Percentiles rank a stretch among this genome's conserved stretches.
These are phyloP conservation scores for Spialia ferax DNA, from an alignment of 2,888 invertebrate species.

Conservation along the genomic window DNA sequence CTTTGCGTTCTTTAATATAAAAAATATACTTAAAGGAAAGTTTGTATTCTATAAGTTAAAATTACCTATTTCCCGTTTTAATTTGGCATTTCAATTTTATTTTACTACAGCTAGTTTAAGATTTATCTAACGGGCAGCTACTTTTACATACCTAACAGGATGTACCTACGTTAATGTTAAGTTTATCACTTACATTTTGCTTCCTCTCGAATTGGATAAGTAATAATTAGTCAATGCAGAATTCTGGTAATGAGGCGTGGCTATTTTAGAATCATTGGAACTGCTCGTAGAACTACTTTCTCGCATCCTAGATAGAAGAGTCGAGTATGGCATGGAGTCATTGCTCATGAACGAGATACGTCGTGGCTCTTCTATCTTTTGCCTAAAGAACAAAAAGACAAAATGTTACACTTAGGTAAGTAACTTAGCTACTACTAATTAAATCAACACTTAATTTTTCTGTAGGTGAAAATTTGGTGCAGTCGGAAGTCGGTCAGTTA, in stretches of 20 bases:
- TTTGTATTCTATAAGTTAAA: too few relatives aligned
- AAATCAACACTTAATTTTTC: too few relatives aligned
- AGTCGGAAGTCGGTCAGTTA: too few relatives aligned
- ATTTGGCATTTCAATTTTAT: too few relatives aligned
- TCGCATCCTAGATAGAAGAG: conserved; percentile 57
- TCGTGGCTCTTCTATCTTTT: conserved; percentile 55
- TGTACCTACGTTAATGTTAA: too few relatives aligned
- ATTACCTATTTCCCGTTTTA: too few relatives aligned
- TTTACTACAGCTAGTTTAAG: too few relatives aligned
- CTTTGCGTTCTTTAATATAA: not conserved
- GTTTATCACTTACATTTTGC: not conserved
- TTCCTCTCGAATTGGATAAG: not conserved
- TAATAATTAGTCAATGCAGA: conserved; percentile 40
- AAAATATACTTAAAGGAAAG: too few relatives aligned
- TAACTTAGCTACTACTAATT: too few relatives aligned
- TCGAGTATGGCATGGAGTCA: conserved; percentile 59
- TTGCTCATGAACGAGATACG: conserved; percentile 76
- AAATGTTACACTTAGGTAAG: not conserved
- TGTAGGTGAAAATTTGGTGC: too few relatives aligned
- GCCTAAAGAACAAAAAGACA: conserved; percentile 38
- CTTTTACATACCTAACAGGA: too few relatives aligned
- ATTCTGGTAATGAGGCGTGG: conserved; percentile 45
- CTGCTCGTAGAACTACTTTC: conserved; percentile 46
- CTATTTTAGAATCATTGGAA: conserved; percentile 41
- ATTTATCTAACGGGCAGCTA: too few relatives aligned